Evolutionary conservation across 1,140 invertebrate genomes (phyloP), one percentile per base, ranked within the genome.

Genomic region (Drosophila arawakana): DNA sequence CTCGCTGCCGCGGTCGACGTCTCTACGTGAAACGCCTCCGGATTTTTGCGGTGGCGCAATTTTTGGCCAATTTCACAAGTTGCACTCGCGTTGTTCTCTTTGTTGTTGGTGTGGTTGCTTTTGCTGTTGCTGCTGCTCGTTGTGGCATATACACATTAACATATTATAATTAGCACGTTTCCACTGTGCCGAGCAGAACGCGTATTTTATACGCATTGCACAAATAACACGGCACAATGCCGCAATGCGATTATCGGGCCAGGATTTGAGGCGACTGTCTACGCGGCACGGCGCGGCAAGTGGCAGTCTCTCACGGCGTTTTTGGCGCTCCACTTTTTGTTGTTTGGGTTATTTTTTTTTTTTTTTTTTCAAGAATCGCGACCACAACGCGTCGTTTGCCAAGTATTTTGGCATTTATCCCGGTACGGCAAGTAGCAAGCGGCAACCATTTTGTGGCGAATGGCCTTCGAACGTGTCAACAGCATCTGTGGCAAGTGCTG

Each of bases 381-480:
- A 80, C 78, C 75, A 71, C 76, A 78, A 54, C 44, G 73, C 60
- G 37, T 10, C 58, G 60, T 49, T 66, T 76, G 73, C 67, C 76
- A 78, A 76, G 55, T 50, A 8, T 15, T 6, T 18, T 47, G 65
- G 52, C 54, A 60, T 41, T 11, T 30, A 2, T 60, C 67, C 65
- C 44, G 61, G 57, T 43, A 43, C 15, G 43, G 18, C 58, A 41
- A 7, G 3, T 2, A 10, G 4, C 6, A 30, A 30, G 3, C 39
- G 47, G 21, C 65, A 39, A 60, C 59, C 61, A 55, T 65, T 30
- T 30, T 30, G 25, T 55, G 60, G 39, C 49, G 61, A 30, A 49
- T 75, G 81, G 76, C 79, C 79, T 84, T 81, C 73, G 77, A 76
- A 79, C 66, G 81, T 81, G 80, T 80, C 78, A 78, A 82, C 82